A percentile compares a stretch with the other conserved stretches of the same genome.
phyloP scores from a whole-genome alignment of 1,140 invertebrate genomes.

The Patella vulgata region DNA sequence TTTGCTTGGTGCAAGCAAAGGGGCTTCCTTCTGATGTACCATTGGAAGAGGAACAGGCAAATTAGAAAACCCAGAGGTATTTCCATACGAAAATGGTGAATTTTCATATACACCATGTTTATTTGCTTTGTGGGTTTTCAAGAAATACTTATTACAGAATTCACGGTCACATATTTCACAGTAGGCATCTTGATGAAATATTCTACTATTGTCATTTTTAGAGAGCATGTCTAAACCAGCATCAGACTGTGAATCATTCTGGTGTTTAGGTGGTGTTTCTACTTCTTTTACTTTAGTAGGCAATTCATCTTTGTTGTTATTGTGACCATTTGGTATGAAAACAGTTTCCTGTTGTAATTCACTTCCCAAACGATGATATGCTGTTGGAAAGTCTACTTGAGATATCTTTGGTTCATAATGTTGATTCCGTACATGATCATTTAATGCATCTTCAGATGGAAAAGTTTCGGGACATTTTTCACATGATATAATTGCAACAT shows the following conservation, averaged over 20 bases:
- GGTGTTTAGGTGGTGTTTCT: conserved; percentile 26
- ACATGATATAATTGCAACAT: conserved; percentile 23
- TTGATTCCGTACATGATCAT: conserved; percentile 18
- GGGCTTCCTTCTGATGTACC: conserved; percentile 17
- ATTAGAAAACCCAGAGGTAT: conserved; percentile 23
- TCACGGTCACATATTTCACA: conserved; percentile 76
- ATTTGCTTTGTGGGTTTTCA: conserved; percentile 98
- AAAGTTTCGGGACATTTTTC: conserved; percentile 37
- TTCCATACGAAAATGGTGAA: conserved; percentile 41
- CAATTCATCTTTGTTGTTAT: conserved; percentile 89
- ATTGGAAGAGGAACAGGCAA: conserved; percentile 36
- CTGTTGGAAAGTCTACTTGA: conserved; percentile 55
- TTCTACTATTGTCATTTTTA: conserved; percentile 28
- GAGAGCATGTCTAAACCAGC: conserved; percentile 17
- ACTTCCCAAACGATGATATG: conserved; percentile 61
- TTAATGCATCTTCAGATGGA: conserved; percentile 16
- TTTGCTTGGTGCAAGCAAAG: conserved; percentile 12
- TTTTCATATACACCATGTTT: conserved; percentile 91
- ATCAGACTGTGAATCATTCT: conserved; percentile 25
- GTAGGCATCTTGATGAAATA: conserved; percentile 81
- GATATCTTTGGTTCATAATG: conserved; percentile 21
- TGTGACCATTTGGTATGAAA: conserved; percentile 86
- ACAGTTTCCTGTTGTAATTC: conserved; percentile 56
- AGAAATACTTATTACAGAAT: conserved; percentile 70
- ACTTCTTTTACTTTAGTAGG: conserved; percentile 24